Evolutionary conservation across 2,888 invertebrate genomes (phyloP).

Genomic region (Trachelus tabidus): DNA sequence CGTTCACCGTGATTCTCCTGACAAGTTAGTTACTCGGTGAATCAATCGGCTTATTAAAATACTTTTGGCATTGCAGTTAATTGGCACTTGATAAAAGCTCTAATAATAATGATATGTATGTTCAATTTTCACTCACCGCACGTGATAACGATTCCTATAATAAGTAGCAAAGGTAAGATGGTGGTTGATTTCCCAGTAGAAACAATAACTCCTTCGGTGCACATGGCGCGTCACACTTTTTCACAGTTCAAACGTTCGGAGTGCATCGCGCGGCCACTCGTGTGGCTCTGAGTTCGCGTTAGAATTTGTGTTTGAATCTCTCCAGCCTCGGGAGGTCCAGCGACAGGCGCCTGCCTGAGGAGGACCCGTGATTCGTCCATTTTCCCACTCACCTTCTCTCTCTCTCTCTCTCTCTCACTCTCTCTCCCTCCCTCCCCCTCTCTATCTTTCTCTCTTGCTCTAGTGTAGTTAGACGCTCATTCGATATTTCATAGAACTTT

Average conservation of each 20-base stretch:
- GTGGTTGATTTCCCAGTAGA: not conserved
- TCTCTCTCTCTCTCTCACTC: not conserved
- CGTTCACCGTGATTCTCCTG: conserved; percentile 7
- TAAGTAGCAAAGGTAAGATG: conserved; percentile 25
- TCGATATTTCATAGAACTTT: not conserved
- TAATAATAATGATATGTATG: not conserved
- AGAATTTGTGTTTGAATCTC: conserved; percentile 47
- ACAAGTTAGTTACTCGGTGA: not conserved
- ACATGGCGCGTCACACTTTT: conserved; percentile 42
- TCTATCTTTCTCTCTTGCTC: not conserved
- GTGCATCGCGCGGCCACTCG: conserved; percentile 57
- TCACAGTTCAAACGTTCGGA: conserved; percentile 20
- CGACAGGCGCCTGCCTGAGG: conserved; percentile 32
- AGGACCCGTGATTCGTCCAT: conserved; percentile 1
- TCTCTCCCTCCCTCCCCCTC: not conserved
- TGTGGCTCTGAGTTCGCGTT: conserved; percentile 53
- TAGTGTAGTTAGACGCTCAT: not conserved
- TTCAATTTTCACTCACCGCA: conserved; percentile 38
- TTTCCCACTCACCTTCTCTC: not conserved
- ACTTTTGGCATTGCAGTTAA: not conserved
- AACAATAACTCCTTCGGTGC: conserved; percentile 30
- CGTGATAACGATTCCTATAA: conserved; percentile 34
- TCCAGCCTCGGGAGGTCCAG: conserved; percentile 31
- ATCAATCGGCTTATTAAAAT: not conserved
- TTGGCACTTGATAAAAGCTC: not conserved